These are phyloP conservation scores for Yponomeuta plumbellus DNA, from an alignment of 2,888 invertebrate species.

Conservation along the genomic window DNA sequence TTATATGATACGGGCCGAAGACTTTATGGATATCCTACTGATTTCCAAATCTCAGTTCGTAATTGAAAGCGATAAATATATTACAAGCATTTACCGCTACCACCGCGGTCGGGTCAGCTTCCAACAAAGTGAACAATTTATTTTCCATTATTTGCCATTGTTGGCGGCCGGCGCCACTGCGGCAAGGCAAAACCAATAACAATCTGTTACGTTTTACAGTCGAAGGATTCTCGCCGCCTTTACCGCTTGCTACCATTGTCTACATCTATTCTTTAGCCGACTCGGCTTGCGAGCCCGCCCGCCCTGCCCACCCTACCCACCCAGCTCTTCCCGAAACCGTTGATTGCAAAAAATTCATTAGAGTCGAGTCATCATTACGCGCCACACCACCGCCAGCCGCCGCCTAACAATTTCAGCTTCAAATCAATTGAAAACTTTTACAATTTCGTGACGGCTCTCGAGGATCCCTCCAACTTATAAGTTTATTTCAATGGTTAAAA, in stretches of 20 bases:
- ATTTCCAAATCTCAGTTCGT: too few species aligned
- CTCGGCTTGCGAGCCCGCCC: slow-evolving; percentile 8
- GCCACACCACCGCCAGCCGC: slow-evolving; percentile 4
- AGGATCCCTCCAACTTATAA: slow-evolving; percentile 12
- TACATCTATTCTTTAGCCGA: slow-evolving; percentile 18
- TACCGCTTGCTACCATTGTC: slow-evolving; percentile 30
- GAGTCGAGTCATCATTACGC: slow-evolving; percentile 10
- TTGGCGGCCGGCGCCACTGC: slow-evolving; percentile 27
- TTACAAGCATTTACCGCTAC: slow-evolving; percentile 7
- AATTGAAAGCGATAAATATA: not conserved
- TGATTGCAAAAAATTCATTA: slow-evolving; percentile 13
- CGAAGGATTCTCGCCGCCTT: slow-evolving; percentile 36
- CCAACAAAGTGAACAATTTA: slow-evolving; percentile 37
- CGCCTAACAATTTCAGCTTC: slow-evolving; percentile 1
- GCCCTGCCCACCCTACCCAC: not conserved
- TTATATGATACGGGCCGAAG: not conserved
- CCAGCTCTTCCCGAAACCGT: slow-evolving; percentile 5
- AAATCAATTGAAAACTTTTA: slow-evolving; percentile 15
- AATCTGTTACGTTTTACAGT: slow-evolving; percentile 44
- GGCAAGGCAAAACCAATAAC: slow-evolving; percentile 46
- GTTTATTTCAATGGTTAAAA: slow-evolving; percentile 13
- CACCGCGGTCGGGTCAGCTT: slow-evolving; percentile 2
- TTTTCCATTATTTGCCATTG: slow-evolving; percentile 39
- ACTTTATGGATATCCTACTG: not conserved
- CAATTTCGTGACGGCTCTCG: slow-evolving; percentile 2